Evolutionary conservation across 1,140 invertebrate genomes (phyloP).

Genomic region (Ceratosolen solmsi): DNA sequence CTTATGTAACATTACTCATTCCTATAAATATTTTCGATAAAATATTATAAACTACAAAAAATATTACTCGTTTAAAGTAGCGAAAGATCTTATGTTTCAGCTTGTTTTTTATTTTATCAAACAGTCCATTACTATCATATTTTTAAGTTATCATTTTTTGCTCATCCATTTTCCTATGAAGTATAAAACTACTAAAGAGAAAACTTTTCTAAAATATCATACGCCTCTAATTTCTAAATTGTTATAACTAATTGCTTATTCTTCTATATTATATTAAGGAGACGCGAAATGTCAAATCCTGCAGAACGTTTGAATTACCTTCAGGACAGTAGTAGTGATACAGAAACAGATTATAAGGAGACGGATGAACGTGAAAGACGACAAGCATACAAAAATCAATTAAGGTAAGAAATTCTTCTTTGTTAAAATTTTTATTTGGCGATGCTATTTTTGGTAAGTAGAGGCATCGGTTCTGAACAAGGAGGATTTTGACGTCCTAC

Average conservation of each 20-base stretch:
- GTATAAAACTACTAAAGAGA: conserved; percentile 36
- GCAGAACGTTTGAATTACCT: conserved; percentile 73
- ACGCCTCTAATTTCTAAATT: neutral
- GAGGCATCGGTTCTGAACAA: conserved; percentile 30
- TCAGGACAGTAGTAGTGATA: conserved; percentile 81
- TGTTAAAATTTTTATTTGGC: neutral
- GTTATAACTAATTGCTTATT: neutral
- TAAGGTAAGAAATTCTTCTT: conserved; percentile 71
- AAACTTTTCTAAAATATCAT: conserved; percentile 5
- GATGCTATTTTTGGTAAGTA: conserved; percentile 50
- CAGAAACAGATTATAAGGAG: conserved; percentile 80
- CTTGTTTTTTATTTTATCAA: conserved; percentile 4
- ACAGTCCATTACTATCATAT: conserved; percentile 16
- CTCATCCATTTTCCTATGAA: conserved; percentile 44
- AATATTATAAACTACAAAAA: neutral
- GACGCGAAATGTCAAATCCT: conserved; percentile 72
- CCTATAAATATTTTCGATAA: neutral
- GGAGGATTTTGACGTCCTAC: conserved; percentile 36
- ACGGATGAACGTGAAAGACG: conserved; percentile 76
- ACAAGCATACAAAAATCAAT: conserved; percentile 79
- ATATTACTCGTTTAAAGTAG: neutral
- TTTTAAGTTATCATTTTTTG: conserved; percentile 24
- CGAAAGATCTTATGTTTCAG: neutral
- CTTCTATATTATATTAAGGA: conserved; percentile 59
- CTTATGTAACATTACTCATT: too few species aligned